phyloP scores from a whole-genome alignment of 2,797 vertebrate species.

The Siniperca undulata region DNA sequence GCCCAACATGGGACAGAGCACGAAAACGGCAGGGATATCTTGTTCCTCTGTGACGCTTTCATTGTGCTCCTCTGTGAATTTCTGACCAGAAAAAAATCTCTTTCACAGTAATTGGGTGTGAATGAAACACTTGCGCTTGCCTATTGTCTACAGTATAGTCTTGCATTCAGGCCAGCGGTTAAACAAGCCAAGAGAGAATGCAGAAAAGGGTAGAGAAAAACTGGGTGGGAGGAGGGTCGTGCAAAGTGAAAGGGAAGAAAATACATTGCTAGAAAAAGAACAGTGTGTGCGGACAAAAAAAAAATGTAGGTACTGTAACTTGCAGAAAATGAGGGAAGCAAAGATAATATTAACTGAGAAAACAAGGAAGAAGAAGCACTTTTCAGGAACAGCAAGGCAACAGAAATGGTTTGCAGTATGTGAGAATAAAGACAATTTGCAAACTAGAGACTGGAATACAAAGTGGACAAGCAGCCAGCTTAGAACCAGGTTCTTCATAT shows the following conservation, averaged over 20 bases:
- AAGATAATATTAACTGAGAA: constrained; percentile 8
- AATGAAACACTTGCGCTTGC: constrained; percentile 76
- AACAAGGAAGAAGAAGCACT: neutral
- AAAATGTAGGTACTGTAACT: neutral
- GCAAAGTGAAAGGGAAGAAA: constrained; percentile 26
- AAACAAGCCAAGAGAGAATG: constrained; percentile 67
- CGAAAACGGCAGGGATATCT: constrained; percentile 71
- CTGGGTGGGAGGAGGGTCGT: neutral
- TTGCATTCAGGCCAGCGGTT: constrained; percentile 67
- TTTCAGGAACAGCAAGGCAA: constrained; percentile 14
- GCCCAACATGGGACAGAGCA: constrained; percentile 62
- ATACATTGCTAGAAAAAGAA: constrained; percentile 13
- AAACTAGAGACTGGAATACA: constrained; percentile 14
- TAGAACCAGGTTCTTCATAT: constrained; percentile 59
- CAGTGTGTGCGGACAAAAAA: neutral
- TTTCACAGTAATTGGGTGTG: constrained; percentile 80
- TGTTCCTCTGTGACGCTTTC: constrained; percentile 73
- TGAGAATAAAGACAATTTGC: constrained; percentile 24
- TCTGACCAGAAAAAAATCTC: constrained; percentile 70
- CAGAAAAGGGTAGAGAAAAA: constrained; percentile 28
- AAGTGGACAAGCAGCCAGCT: constrained; percentile 48
- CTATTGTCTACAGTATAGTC: constrained; percentile 73
- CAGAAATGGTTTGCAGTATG: constrained; percentile 14
- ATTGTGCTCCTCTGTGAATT: constrained; percentile 73
- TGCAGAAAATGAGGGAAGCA: constrained; percentile 28